Percentiles rank a stretch among this genome's conserved stretches.
These are phyloP conservation scores for Drosophila seclusa DNA, from an alignment of 2,888 invertebrate species.

Conservation along the genomic window DNA sequence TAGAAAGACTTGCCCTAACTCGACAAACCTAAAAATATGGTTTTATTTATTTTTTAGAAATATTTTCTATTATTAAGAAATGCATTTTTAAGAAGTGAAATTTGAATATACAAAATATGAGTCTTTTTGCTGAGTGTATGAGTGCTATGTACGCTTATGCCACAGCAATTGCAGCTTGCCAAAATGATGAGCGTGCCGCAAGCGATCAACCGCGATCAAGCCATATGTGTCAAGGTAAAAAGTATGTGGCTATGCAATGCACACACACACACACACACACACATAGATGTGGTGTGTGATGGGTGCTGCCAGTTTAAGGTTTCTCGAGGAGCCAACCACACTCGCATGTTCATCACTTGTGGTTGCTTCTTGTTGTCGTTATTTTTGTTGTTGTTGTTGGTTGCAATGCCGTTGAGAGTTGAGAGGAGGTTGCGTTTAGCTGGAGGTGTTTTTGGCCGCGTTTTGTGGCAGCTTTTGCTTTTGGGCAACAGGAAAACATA, in stretches of 20 bases:
- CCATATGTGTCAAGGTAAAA: constrained; percentile 76
- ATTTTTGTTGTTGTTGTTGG: constrained; percentile 9
- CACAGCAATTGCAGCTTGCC: constrained; percentile 30
- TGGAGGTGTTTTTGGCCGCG: constrained; percentile 51
- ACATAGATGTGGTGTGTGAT: constrained; percentile 9
- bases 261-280: not conserved
- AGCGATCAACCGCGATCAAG: constrained; percentile 58
- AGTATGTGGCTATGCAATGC: constrained; percentile 51
- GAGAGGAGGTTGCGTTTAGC: constrained; percentile 26
- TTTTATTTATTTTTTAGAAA: too few relatives aligned
- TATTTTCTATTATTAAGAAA: not conserved
- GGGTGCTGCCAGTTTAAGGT: constrained; percentile 38
- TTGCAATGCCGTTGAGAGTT: constrained; percentile 23
- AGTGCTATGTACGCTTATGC: not conserved
- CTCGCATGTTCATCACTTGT: constrained; percentile 41
- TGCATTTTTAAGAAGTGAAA: not conserved
- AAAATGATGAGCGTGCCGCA: constrained; percentile 41
- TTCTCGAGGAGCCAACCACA: constrained; percentile 29
- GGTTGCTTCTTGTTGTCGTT: constrained; percentile 6
- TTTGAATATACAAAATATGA: too few relatives aligned
- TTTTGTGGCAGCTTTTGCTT: constrained; percentile 31
- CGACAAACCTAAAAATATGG: too few relatives aligned
- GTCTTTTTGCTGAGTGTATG: not conserved
- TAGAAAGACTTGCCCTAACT: too few relatives aligned
- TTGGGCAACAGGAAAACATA: constrained; percentile 75